phyloP scores from a whole-genome alignment of 2,797 vertebrate genomes.

The Oryzias dopingdopingensis region DNA sequence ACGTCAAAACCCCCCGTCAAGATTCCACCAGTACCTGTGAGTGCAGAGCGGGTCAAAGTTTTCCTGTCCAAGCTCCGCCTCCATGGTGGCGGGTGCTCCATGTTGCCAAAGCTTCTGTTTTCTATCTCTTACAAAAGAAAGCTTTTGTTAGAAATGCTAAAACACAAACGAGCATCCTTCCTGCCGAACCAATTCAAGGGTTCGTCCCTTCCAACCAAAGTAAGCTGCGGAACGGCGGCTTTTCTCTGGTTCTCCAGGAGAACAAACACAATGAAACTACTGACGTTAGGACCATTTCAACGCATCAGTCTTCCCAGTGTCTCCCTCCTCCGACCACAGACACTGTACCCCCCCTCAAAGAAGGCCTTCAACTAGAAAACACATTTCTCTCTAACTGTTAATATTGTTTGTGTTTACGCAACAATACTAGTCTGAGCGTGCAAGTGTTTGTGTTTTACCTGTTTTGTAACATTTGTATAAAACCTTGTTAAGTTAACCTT shows the following conservation, averaged over 20 bases:
- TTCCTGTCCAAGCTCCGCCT: conserved; percentile 44
- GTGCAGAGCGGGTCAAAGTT: conserved; percentile 17
- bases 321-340: conserved; percentile 38
- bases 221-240: conserved; percentile 7
- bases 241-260: conserved; percentile 21
- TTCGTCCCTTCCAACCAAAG: conserved; percentile 25
- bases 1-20: conserved; percentile 67
- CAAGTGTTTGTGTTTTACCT: conserved; percentile 63
- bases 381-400: conserved; percentile 50
- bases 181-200: conserved; percentile 16
- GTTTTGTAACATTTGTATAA: conserved; percentile 86
- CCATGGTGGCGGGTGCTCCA: conserved; percentile 56
- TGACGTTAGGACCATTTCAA: conserved; percentile 28
- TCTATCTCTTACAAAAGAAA: neutral
- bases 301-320: conserved; percentile 43
- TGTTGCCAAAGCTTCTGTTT: conserved; percentile 74
- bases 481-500: conserved; percentile 85
- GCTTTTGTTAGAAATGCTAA: conserved; percentile 34
- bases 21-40: conserved; percentile 82
- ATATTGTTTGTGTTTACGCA: conserved; percentile 58
- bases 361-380: neutral
- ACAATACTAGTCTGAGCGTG: conserved; percentile 56
- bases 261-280: conserved; percentile 2
- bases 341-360: conserved; percentile 38
- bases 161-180: conserved; percentile 20